phyloP scores from a whole-genome alignment of 2,113 vertebrate genomes.

The Brevimyrus niger region DNA sequence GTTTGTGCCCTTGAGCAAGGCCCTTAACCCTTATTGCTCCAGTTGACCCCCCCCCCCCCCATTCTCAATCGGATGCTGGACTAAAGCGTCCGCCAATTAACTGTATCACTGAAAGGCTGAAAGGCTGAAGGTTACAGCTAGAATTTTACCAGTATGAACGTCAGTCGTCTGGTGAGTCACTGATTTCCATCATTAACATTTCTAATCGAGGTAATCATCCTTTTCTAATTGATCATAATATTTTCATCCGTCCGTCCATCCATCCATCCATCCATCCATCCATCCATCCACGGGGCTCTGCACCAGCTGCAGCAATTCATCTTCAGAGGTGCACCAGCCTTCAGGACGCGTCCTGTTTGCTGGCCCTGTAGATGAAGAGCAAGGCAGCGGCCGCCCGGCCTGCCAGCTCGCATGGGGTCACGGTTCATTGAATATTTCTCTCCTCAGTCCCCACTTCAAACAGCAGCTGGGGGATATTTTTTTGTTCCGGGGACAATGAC shows the following conservation, averaged over 20 bases:
- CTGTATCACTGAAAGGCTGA: background rate
- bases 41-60: background rate
- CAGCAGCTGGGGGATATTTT: constrained; percentile 17
- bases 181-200: too few relatives aligned
- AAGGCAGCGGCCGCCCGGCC: background rate
- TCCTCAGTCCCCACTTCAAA: constrained; percentile 1
- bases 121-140: background rate
- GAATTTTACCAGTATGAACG: background rate
- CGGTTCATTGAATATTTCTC: constrained; percentile 26
- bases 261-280: background rate
- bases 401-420: background rate
- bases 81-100: background rate
- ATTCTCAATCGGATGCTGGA: background rate
- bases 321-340: background rate
- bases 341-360: background rate
- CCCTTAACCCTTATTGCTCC: background rate
- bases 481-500: constrained; percentile 19
- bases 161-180: background rate
- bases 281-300: background rate
- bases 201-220: too few relatives aligned
- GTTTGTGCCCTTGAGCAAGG: background rate
- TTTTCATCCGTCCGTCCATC: background rate
- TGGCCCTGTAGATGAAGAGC: background rate
- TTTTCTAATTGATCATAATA: too few relatives aligned
- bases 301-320: background rate